phyloP scores from a whole-genome alignment of 2,797 vertebrate genomes.

The Philypnodon macrostomus region DNA sequence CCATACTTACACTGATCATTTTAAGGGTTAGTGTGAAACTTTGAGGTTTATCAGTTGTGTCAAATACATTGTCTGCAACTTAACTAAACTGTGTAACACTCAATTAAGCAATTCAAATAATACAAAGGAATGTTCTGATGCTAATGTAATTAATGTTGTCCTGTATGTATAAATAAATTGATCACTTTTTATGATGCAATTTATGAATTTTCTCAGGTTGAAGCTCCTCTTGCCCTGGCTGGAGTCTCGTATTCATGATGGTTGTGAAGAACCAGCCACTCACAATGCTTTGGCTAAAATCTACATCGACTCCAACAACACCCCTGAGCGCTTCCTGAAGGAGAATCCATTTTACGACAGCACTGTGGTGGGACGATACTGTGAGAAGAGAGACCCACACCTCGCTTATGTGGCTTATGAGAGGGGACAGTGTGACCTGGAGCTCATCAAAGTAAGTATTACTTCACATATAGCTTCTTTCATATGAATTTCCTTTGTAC shows the following conservation, averaged over 20 bases:
- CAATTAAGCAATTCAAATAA: too few relatives aligned
- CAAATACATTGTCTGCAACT: too few relatives aligned
- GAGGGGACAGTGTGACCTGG: conserved; percentile 88
- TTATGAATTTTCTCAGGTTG: conserved; percentile 69
- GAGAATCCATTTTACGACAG: conserved; percentile 90
- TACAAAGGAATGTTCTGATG: too few relatives aligned
- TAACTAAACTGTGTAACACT: too few relatives aligned
- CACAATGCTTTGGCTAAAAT: conserved; percentile 92
- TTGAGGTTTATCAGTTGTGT: too few relatives aligned
- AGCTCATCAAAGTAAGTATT: conserved; percentile 85
- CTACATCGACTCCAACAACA: conserved; percentile 93
- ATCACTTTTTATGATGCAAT: too few relatives aligned
- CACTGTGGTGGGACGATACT: conserved; percentile 86
- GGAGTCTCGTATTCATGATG: conserved; percentile 89
- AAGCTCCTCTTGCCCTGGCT: conserved; percentile 89
- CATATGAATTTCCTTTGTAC: too few relatives aligned
- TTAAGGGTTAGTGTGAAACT: too few relatives aligned
- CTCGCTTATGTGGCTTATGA: conserved; percentile 90
- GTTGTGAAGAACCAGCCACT: conserved; percentile 89
- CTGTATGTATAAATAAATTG: too few relatives aligned
- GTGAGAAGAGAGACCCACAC: conserved; percentile 91
- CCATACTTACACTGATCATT: too few relatives aligned
- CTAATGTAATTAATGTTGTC: too few relatives aligned
- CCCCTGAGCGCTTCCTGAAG: conserved; percentile 86
- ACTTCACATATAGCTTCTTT: neutral